A percentile compares a stretch with the other conserved stretches of the same genome.
Evolutionary conservation across 2,113 vertebrate species (phyloP).

Genomic region (Stigmatopora nigra): DNA sequence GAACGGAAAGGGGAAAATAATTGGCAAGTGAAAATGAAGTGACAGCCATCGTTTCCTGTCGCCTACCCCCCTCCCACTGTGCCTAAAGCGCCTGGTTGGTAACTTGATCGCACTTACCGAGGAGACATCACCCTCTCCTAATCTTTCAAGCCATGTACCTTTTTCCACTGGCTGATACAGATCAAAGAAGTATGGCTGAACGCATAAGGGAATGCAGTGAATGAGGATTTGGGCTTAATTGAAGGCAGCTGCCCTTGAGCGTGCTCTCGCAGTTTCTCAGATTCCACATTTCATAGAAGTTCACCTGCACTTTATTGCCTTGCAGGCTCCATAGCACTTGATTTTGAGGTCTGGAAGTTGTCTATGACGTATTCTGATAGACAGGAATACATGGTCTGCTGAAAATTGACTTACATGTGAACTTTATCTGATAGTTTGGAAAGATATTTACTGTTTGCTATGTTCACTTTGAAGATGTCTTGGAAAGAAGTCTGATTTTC

Average conservation of each 20-base stretch:
- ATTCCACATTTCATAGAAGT: slow-evolving; percentile 59
- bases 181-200: slow-evolving; percentile 66
- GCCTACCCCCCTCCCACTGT: slow-evolving; percentile 38
- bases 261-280: slow-evolving; percentile 47
- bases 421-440: neutral
- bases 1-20: slow-evolving; percentile 41
- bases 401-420: neutral
- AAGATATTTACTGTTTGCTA: neutral
- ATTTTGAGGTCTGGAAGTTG: slow-evolving; percentile 55
- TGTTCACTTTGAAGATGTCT: neutral
- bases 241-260: slow-evolving; percentile 67
- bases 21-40: slow-evolving; percentile 46
- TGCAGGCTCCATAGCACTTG: slow-evolving; percentile 37
- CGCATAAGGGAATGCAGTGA: slow-evolving; percentile 57
- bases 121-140: slow-evolving; percentile 66
- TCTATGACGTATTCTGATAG: slow-evolving; percentile 20
- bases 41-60: slow-evolving; percentile 45
- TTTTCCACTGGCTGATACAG: slow-evolving; percentile 61
- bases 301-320: slow-evolving; percentile 50
- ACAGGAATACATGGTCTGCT: slow-evolving; percentile 10
- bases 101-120: slow-evolving; percentile 63
- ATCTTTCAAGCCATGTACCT: slow-evolving; percentile 68
- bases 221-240: slow-evolving; percentile 66
- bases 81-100: slow-evolving; percentile 55
- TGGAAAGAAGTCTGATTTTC: neutral